phyloP scores from a whole-genome alignment of 2,888 invertebrate genomes.

The Nymphalis polychloros region DNA sequence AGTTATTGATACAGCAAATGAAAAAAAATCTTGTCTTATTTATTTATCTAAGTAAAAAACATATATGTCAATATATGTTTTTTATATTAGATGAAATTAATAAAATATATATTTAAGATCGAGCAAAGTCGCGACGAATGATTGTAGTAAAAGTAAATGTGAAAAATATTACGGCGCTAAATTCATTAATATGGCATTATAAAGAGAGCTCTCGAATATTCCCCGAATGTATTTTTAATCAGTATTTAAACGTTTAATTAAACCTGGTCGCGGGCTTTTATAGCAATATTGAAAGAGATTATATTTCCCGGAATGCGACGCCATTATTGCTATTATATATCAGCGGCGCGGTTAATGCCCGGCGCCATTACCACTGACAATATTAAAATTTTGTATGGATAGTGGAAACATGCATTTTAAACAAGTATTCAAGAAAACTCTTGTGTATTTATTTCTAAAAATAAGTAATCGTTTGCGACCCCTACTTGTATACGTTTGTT shows the following conservation, averaged over 20 bases:
- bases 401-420: slow-evolving; percentile 11
- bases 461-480: too few relatives aligned
- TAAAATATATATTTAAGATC: too few relatives aligned
- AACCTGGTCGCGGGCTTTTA: slow-evolving; percentile 41
- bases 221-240: slow-evolving; percentile 44
- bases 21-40: too few relatives aligned
- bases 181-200: slow-evolving; percentile 39
- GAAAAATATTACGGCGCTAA: slow-evolving; percentile 31
- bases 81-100: too few relatives aligned
- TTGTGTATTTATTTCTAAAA: background rate
- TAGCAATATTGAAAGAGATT: slow-evolving; percentile 42
- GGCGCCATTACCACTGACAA: slow-evolving; percentile 29
- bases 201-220: slow-evolving; percentile 36
- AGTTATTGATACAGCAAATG: too few relatives aligned
- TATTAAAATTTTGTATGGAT: slow-evolving; percentile 34
- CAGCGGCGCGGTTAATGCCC: slow-evolving; percentile 37
- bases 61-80: too few relatives aligned
- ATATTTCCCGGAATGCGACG: slow-evolving; percentile 36
- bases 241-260: slow-evolving; percentile 45
- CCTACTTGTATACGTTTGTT: too few relatives aligned
- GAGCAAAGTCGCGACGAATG: too few relatives aligned
- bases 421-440: background rate
- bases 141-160: slow-evolving; percentile 1
- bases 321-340: slow-evolving; percentile 41
- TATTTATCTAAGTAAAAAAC: too few relatives aligned